A percentile compares a stretch with the other conserved stretches of the same genome.
These are phyloP conservation scores for Petrocephalus microphthalmus DNA, from an alignment of 2,113 vertebrate species.

Conservation along the genomic window DNA sequence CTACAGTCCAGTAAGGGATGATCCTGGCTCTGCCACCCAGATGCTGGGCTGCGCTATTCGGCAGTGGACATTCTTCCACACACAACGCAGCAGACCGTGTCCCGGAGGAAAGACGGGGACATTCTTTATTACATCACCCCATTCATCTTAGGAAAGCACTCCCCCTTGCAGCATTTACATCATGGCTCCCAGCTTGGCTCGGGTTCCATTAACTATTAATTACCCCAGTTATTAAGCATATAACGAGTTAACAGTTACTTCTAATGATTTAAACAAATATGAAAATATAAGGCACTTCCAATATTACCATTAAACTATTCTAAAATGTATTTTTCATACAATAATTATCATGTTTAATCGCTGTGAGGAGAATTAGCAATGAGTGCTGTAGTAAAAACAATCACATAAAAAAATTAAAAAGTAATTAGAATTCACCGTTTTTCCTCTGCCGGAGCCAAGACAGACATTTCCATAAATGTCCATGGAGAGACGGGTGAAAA, in stretches of 20 bases:
- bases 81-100: too few species aligned
- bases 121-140: neutral
- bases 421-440: neutral
- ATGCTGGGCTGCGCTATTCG: neutral
- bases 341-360: neutral
- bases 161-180: neutral
- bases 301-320: neutral
- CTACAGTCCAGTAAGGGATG: neutral
- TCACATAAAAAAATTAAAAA: neutral
- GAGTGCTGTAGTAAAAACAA: neutral
- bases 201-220: neutral
- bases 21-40: neutral
- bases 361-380: neutral
- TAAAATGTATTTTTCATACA: neutral
- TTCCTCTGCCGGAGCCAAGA: neutral
- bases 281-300: neutral
- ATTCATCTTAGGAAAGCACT: neutral
- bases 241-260: neutral
- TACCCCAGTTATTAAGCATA: neutral
- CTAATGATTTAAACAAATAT: neutral
- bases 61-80: neutral
- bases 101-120: too few species aligned
- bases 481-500: neutral
- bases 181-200: neutral
- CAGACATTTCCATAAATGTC: neutral